phyloP scores from a whole-genome alignment of 2,888 invertebrate species.

The Tyria jacobaeae region DNA sequence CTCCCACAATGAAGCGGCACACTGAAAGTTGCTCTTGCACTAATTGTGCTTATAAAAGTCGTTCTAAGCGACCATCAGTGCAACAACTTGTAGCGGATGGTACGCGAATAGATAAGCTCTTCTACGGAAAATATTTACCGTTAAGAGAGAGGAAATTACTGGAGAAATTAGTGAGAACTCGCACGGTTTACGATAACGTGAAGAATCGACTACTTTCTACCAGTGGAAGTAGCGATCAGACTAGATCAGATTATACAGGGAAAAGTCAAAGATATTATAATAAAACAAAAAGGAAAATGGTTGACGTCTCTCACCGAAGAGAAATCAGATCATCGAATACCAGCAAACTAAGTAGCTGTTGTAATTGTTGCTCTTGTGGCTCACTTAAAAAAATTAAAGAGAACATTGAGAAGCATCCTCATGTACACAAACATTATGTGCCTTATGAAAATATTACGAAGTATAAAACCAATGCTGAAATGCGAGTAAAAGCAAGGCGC shows the following conservation, averaged over 20 bases:
- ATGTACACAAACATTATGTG: slow-evolving; percentile 30
- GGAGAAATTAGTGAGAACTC: slow-evolving; percentile 61
- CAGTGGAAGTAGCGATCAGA: slow-evolving; percentile 42
- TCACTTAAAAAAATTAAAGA: slow-evolving; percentile 44
- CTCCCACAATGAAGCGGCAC: slow-evolving; percentile 28
- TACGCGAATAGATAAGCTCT: slow-evolving; percentile 56
- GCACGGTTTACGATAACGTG: slow-evolving; percentile 63
- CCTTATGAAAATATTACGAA: slow-evolving; percentile 37
- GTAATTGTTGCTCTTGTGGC: slow-evolving; percentile 55
- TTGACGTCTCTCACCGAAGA: slow-evolving; percentile 59
- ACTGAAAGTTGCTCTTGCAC: slow-evolving; percentile 53
- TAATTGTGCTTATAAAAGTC: slow-evolving; percentile 49
- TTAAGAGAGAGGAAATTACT: slow-evolving; percentile 62
- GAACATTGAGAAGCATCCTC: slow-evolving; percentile 19
- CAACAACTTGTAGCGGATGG: slow-evolving; percentile 32
- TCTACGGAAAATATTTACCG: slow-evolving; percentile 59
- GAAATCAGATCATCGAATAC: slow-evolving; percentile 44
- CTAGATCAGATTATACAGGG: slow-evolving; percentile 28
- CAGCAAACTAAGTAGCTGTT: slow-evolving; percentile 49
- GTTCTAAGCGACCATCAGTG: slow-evolving; percentile 26
- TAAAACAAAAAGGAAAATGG: slow-evolving; percentile 48
- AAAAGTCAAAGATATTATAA: slow-evolving; percentile 35
- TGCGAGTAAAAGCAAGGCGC: slow-evolving; percentile 33
- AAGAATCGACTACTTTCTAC: slow-evolving; percentile 56
- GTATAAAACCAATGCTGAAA: slow-evolving; percentile 32